Evolutionary conservation across 2,113 vertebrate genomes (phyloP), one percentile per base, ranked within the genome.

Genomic region (Apteryx owenii): DNA sequence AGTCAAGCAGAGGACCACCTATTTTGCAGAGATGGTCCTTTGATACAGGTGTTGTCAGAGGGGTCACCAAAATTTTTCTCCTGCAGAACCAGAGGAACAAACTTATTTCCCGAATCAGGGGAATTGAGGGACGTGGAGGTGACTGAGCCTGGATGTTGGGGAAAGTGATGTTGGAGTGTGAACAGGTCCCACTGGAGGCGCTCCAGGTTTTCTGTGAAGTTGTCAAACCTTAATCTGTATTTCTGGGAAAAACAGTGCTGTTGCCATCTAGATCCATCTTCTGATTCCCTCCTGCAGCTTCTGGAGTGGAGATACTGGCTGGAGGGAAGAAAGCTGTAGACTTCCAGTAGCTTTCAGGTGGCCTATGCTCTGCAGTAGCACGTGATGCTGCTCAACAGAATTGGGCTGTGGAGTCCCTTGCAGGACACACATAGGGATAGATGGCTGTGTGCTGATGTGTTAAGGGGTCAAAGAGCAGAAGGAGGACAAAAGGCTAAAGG

Each of bases 111-210:
- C 42, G 23, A 22, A 51, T 60, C 10, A 50, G 62, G 9, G 13
- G 13, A 60, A 78, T 29, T 9, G 20, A 61, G 14, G 9, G 73
- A 61, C 50, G 38, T 12, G 31, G 46, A 51, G 23, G 12, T 71
- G 56, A 53, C 15, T 33, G 70, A 53, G 4, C 38, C 10, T 61
- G 70, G 6, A 18, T 75, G 23, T 13, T 31, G 53, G 31, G n/a
- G 12, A 12, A 58, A 40, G 23, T 51, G 44, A 4, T 38, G 42
- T 7, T 64, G 44, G 70, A 76, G 22, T 22, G 22, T 33, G 38
- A 70, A 23, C 18, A 62, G 5, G 1, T 29, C 10, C 71, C 3
- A 0, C 1, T 46, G 48, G 22, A 62, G 17, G 14, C 11, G 40
- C 14, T n/a, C 46, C 31, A 48, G 11, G 5, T 54, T 62, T 61